Base-by-base conservation (phyloP, 1,140 invertebrate genomes). In the Ctenoplectra terminalis region DNA sequence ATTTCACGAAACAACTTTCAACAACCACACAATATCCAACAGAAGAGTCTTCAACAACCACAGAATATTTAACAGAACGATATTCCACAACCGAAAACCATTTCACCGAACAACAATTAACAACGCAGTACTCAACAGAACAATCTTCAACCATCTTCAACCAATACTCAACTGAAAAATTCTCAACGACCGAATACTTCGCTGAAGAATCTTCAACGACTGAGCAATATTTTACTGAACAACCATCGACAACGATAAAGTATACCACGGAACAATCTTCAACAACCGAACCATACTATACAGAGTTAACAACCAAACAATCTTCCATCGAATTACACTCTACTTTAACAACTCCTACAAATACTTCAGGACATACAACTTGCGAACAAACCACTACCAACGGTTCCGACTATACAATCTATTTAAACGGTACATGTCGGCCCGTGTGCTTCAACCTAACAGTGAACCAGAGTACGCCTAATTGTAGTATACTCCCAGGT, bases 401-500 rank as follows among this genome's bases (percentile, higher is more conserved):
- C 23, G 61, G 52, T 54, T 26, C 67, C 52, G 43, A 74, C 29
- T 84, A 82, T 52, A 78, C 84, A 50, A 71, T 26, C 43, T 81
- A 71, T 50, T 31, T 61, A 9, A 70, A 84, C 34, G 26, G 46
- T 46, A 13, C 73, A 20, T 71, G 71, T 90, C 90, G 91, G 86
- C 91, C 94, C 87, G 89, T 94, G 91, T 95, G 95, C 92, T 93
- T 94, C 90, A 95, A 95, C 88, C 90, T 91, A 82, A 88, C 75
- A 69, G 86, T 78, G 87, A 79, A 88, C 71, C 87, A 87, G 81
- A 90, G 87, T 88, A 80, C 87, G 56, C 72, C 91, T 90, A 90
- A 92, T 93, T 95, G 95, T 94, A 94, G 92, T 91, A 89, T 93
- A 90, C 91, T 94, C 92, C 93, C 95, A 95, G 95, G 95, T 95